Conservation (phyloP, 2,113 vertebrate genomes). For the Hippoglossus stenolepis region DNA sequence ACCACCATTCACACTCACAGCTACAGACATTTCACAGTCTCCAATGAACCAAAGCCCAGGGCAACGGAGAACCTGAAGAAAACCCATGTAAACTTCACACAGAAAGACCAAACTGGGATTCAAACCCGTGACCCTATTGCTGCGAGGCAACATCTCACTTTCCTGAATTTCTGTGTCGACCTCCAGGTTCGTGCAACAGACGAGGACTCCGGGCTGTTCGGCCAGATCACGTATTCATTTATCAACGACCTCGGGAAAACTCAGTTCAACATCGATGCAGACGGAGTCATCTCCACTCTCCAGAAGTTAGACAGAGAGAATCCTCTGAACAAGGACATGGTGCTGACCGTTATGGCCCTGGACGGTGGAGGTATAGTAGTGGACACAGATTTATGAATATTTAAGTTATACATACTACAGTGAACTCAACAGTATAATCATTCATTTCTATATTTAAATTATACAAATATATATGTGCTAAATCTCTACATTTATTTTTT, state of each 20-base stretch:
- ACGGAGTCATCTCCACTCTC: conserved; percentile 89
- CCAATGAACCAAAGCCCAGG: too few species aligned
- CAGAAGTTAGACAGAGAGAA: conserved; percentile 92
- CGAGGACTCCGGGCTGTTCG: conserved; percentile 90
- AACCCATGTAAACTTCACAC: too few species aligned
- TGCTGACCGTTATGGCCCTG: conserved; percentile 91
- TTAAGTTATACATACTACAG: too few species aligned
- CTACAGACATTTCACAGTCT: too few species aligned
- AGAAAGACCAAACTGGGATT: too few species aligned
- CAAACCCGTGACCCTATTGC: too few species aligned
- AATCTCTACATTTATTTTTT: background rate
- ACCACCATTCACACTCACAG: too few species aligned
- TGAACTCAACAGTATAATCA: too few species aligned
- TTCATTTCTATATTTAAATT: background rate
- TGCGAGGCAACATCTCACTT: too few species aligned
- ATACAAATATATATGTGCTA: background rate
- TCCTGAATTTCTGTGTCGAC: background rate
- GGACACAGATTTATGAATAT: background rate
- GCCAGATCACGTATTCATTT: conserved; percentile 92
- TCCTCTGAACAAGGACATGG: conserved; percentile 87
- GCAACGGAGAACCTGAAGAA: too few species aligned
- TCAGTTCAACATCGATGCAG: conserved; percentile 88
- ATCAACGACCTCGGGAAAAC: conserved; percentile 94
- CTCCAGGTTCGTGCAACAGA: conserved; percentile 89
- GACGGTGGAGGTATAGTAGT: conserved; percentile 88